A percentile compares a stretch with the other conserved stretches of the same genome.
Evolutionary conservation across 2,113 vertebrate genomes (phyloP).

Genomic region (Formicarius rufipectus): DNA sequence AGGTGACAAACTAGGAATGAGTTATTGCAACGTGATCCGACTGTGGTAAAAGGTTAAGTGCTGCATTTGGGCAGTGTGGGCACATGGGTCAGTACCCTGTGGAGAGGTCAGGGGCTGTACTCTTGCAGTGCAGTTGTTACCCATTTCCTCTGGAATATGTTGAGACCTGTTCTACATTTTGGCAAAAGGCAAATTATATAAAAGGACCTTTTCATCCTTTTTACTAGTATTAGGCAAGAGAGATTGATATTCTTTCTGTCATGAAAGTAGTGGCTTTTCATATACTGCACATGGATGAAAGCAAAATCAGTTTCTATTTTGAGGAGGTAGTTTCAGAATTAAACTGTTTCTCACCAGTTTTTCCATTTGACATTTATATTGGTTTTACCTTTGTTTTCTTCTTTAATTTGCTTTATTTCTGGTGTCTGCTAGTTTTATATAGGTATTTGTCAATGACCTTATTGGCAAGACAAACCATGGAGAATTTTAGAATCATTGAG

Average conservation of each 20-base stretch:
- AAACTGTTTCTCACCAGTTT: neutral
- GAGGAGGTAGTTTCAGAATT: neutral
- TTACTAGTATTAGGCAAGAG: neutral
- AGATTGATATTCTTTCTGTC: neutral
- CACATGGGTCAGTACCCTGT: neutral
- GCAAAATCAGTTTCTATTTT: neutral
- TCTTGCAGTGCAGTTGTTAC: rapidly evolving
- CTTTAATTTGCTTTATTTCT: neutral
- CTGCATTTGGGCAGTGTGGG: neutral
- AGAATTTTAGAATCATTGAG: neutral
- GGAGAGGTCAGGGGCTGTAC: neutral
- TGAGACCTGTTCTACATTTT: rapidly evolving
- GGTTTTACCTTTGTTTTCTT: neutral
- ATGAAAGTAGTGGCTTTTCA: neutral
- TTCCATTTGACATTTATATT: neutral
- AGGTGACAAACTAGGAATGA: neutral
- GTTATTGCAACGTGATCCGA: neutral
- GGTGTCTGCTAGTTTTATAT: neutral
- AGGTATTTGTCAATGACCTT: neutral
- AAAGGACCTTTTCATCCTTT: neutral
- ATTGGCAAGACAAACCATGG: neutral
- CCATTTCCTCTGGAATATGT: neutral
- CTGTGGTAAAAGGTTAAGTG: neutral
- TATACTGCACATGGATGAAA: neutral
- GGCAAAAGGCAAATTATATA: neutral